Evolutionary conservation across 2,888 invertebrate species (phyloP).

Genomic region (Pristionchus japonicus): DNA sequence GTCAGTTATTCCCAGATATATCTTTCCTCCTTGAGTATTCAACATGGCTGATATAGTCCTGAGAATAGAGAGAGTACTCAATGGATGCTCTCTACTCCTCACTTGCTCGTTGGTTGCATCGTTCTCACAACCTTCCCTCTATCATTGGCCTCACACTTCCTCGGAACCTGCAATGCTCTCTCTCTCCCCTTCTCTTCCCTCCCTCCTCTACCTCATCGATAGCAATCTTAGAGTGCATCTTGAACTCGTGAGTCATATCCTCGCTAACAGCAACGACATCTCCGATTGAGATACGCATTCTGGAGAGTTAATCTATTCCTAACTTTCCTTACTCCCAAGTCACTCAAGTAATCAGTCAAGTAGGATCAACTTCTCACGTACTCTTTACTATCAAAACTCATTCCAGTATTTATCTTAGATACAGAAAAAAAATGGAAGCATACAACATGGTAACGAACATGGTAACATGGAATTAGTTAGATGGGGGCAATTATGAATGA

Average conservation of each 20-base stretch:
- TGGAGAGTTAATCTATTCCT: background rate
- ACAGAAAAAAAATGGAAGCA: background rate
- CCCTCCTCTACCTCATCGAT: constrained; percentile 51
- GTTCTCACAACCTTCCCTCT: constrained; percentile 58
- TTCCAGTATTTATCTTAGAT: constrained; percentile 12
- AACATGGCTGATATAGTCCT: constrained; percentile 62
- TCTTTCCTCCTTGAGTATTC: constrained; percentile 58
- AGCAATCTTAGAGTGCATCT: constrained; percentile 58
- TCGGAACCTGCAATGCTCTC: constrained; percentile 47
- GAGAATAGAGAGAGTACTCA: background rate
- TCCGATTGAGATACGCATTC: constrained; percentile 28
- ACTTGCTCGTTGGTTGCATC: constrained; percentile 64
- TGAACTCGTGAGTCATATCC: constrained; percentile 58
- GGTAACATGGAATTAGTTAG: background rate
- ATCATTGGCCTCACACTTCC: constrained; percentile 54
- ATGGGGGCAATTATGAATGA: background rate
- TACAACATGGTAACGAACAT: background rate
- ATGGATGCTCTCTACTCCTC: background rate
- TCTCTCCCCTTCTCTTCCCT: background rate
- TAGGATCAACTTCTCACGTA: constrained; percentile 17
- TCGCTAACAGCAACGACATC: constrained; percentile 50
- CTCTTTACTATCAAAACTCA: background rate
- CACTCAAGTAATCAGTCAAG: constrained; percentile 24
- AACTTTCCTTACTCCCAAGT: background rate
- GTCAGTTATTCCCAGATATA: constrained; percentile 59